These are phyloP conservation scores for Venustoraphidia nigricollis DNA, from an alignment of 2,888 invertebrate genomes.

Conservation along the genomic window DNA sequence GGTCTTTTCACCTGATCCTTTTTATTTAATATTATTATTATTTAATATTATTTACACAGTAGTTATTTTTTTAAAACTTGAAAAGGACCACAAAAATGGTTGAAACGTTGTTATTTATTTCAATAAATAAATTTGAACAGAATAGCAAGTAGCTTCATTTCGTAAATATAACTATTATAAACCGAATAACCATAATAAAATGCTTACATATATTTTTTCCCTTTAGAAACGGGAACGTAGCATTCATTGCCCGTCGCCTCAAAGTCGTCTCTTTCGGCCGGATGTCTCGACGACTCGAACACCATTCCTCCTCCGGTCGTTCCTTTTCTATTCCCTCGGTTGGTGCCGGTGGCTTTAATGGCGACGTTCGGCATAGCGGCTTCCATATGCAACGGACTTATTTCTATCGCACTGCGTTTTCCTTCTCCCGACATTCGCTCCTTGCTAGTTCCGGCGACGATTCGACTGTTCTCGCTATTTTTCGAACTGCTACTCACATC, in stretches of 20 bases:
- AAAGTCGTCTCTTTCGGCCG: constrained; percentile 58
- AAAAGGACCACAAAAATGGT: too few relatives aligned
- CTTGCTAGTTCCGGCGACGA: background rate
- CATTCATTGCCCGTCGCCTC: constrained; percentile 52
- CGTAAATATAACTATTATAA: too few relatives aligned
- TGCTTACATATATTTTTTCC: constrained; percentile 13
- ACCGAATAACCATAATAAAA: background rate
- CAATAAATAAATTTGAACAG: too few relatives aligned
- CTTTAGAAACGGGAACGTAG: constrained; percentile 32
- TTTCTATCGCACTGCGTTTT: constrained; percentile 6
- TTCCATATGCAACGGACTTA: too few relatives aligned
- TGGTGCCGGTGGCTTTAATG: constrained; percentile 2
- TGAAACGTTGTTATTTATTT: too few relatives aligned
- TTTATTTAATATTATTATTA: too few relatives aligned
- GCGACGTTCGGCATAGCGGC: too few relatives aligned
- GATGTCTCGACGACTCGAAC: constrained; percentile 55
- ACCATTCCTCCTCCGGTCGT: constrained; percentile 37
- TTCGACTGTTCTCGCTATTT: constrained; percentile 5
- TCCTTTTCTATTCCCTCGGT: background rate
- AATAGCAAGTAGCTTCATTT: too few relatives aligned
- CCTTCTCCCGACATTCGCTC: constrained; percentile 8
- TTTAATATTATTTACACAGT: too few relatives aligned
- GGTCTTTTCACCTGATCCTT: too few relatives aligned
- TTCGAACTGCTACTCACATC: constrained; percentile 8
- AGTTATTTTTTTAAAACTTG: too few relatives aligned